Conservation (phyloP, 2,113 vertebrate genomes). For the Isurus oxyrinchus region DNA sequence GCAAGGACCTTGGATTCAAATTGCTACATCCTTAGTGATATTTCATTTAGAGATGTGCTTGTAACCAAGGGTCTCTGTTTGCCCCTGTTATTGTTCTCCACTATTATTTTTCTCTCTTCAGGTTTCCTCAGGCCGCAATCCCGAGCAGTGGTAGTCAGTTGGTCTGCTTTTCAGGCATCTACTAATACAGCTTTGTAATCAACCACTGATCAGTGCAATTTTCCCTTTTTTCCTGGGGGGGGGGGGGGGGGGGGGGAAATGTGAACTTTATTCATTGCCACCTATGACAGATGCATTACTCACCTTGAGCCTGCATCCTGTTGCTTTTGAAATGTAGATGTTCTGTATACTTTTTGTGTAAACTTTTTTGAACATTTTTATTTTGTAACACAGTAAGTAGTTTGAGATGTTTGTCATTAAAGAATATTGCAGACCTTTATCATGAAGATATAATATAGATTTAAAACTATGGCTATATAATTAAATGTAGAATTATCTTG, state of each 20-base stretch:
- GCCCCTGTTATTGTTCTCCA: neutral
- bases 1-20: neutral
- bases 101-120: neutral
- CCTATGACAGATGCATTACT: neutral
- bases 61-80: neutral
- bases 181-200: slow-evolving; percentile 2
- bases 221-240: neutral
- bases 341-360: slow-evolving; percentile 20
- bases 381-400: slow-evolving; percentile 27
- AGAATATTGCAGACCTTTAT: neutral
- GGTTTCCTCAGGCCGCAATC: neutral
- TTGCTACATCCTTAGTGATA: neutral
- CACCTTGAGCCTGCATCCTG: neutral
- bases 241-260: neutral
- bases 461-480: neutral
- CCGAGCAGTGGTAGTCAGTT: neutral
- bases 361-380: neutral
- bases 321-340: slow-evolving; percentile 7
- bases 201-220: neutral
- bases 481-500: neutral
- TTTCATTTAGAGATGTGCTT: neutral
- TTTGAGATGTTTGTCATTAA: slow-evolving; percentile 27
- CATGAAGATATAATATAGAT: neutral
- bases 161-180: neutral
- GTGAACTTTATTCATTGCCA: neutral